Conservation (phyloP, 2,888 invertebrate species). For the Rhagophthalmus giganteus region DNA sequence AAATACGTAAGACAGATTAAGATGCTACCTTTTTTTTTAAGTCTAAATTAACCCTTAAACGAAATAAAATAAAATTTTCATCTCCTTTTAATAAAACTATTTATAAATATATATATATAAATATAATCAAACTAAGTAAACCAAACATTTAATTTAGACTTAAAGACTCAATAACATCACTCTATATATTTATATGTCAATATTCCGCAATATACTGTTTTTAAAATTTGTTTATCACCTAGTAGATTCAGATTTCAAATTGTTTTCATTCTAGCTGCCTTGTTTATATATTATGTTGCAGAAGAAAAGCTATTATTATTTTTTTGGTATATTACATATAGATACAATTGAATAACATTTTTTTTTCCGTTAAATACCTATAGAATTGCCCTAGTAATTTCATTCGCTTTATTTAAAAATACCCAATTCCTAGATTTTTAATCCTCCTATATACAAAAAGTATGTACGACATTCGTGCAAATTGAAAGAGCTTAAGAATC, state of each 20-base stretch:
- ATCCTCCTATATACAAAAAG: constrained; percentile 28
- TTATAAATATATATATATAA: too few species aligned
- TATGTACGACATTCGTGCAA: constrained; percentile 20
- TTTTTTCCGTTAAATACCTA: constrained; percentile 27
- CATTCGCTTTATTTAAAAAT: constrained; percentile 27
- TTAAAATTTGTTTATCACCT: constrained; percentile 15
- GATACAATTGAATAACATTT: constrained; percentile 28
- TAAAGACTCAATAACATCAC: constrained; percentile 20
- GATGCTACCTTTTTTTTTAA: constrained; percentile 19
- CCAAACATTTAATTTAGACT: constrained; percentile 26
- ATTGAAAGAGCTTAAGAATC: constrained; percentile 22
- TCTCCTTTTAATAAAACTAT: constrained; percentile 15
- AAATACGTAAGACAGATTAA: constrained; percentile 22
- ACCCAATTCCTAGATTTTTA: constrained; percentile 26
- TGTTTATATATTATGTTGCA: constrained; percentile 22
- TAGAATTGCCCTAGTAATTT: constrained; percentile 22
- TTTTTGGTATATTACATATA: constrained; percentile 27
- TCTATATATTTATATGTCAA: constrained; percentile 13
- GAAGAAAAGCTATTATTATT: constrained; percentile 21
- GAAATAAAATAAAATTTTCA: constrained; percentile 21
- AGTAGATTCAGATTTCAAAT: constrained; percentile 26
- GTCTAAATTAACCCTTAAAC: constrained; percentile 22
- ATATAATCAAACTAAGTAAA: constrained; percentile 21
- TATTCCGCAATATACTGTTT: constrained; percentile 24
- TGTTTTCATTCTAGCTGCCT: constrained; percentile 27